Evolutionary conservation across 1,140 invertebrate species (phyloP), one percentile per base, ranked within the genome.

Genomic region (Drosophila leontia): DNA sequence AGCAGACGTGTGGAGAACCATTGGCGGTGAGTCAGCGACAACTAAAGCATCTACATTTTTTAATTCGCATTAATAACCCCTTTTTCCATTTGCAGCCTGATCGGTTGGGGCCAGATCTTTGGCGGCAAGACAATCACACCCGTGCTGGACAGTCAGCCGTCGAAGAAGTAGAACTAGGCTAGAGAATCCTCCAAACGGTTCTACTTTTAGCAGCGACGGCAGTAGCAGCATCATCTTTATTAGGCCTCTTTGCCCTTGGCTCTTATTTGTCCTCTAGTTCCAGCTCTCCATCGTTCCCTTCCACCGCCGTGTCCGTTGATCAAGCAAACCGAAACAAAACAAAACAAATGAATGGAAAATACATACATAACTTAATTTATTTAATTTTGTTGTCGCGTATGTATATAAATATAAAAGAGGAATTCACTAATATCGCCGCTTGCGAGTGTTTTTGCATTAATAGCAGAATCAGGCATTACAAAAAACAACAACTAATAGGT

Each of bases 1-100:
- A 99, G 98, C 93, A 95, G 99, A 92, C 95, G 99, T 94, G 98
- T 99, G 45, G 99, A 99, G 81, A 99, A 99, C 93, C 99, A 99
- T 95, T 99, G 99, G 99, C 96, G 99, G 96, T 97, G 93, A 94
- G 90, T 80, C 1, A 2, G 7, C 7, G 15, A 1, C 35, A 41
- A 67, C 8, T 13, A 13, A 60, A 5, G 6, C 15, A 0, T 15
- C 0, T 9, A 15, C 29, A 34, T 7, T 17, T 12, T 34, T 3
- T 11, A 62, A 26, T 44, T 39, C 3, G 2, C 7, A 44, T 32
- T 1, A 12, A 41, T 6, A 39, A 29, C 26, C 11, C 6, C 55
- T 80, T 80, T 82, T 79, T 68, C 84, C 78, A 74, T 74, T 94
- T 94, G 15, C 93, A 97, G 96, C 93, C 95, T 99, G 79, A 99